phyloP scores from a whole-genome alignment of 2,113 vertebrate species.

The Ammospiza caudacuta region DNA sequence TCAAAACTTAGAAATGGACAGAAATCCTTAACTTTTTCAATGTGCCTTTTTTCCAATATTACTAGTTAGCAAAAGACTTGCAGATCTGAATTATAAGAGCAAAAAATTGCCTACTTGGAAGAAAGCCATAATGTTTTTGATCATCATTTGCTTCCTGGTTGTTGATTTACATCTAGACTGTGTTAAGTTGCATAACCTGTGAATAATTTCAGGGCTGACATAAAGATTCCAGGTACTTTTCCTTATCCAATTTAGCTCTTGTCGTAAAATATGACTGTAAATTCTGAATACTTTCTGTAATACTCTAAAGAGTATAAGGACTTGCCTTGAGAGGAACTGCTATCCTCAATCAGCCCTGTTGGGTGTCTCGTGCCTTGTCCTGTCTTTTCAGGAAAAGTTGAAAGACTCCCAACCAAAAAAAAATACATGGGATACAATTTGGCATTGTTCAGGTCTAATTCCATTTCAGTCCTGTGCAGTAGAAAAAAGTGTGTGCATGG shows the following conservation, averaged over 20 bases:
- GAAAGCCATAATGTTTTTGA: not conserved
- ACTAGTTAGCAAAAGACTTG: not conserved
- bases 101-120: not conserved
- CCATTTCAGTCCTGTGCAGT: not conserved
- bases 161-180: not conserved
- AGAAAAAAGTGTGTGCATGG: not conserved
- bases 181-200: not conserved
- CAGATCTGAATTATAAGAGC: not conserved
- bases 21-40: not conserved
- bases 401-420: not conserved
- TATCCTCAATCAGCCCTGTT: not conserved
- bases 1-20: not conserved
- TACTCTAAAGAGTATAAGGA: not conserved
- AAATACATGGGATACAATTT: not conserved
- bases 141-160: not conserved
- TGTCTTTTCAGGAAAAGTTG: not conserved
- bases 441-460: not conserved
- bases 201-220: not conserved
- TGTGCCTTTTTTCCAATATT: not conserved
- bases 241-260: not conserved
- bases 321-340: not conserved
- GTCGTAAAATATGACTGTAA: not conserved
- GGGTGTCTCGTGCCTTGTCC: not conserved
- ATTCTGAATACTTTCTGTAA: not conserved
- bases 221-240: not conserved